Base-by-base conservation (phyloP, 2,888 invertebrate genomes). In the Trichacis sp. region DNA sequence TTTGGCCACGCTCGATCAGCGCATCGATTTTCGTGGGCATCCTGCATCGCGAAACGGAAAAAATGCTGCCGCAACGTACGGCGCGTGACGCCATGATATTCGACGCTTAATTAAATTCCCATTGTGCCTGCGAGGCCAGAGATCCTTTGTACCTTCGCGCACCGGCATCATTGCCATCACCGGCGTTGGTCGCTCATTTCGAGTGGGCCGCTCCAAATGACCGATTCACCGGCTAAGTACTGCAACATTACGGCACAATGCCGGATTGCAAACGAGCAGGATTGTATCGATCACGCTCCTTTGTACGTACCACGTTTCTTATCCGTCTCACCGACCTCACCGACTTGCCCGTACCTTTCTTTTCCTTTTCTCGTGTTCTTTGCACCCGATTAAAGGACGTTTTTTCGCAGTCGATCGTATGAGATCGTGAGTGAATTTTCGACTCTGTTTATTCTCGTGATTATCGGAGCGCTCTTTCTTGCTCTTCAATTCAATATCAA, bases 51-150 rank as follows among this genome's bases (percentile, higher is more conserved):
- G 24, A 30, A 42, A 51, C 43, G 68, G 60, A 60, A 64, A n/a
- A n/a, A n/a, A n/a, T n/a, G n/a, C n/a, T n/a, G n/a, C n/a, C n/a
- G n/a, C n/a, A n/a, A n/a, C n/a, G n/a, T n/a, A n/a, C n/a, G n/a
- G n/a, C n/a, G 57, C 58, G 60, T 71, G 69, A 70, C 73, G 69
- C 70, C 61, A 69, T 59, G 73, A 73, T 77, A 76, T 75, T 73
- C 63, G 70, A 73, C 70, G 68, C 68, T 77, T 74, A 77, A 80
- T 80, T 80, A 76, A 75, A 68, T 70, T 69, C 66, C 74, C 74
- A 80, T 80, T 80, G 77, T 80, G 67, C 48, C 64, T 69, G 52
- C 64, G 62, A 62, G 73, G 66, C 63, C 69, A 69, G 59, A 68
- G 73, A 76, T 74, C 75, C 73, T 72, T 71, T 69, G 71, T 54